Evolutionary conservation across 2,797 vertebrate genomes (phyloP), one percentile per base, ranked within the genome.

Genomic region (Hirundo rustica): DNA sequence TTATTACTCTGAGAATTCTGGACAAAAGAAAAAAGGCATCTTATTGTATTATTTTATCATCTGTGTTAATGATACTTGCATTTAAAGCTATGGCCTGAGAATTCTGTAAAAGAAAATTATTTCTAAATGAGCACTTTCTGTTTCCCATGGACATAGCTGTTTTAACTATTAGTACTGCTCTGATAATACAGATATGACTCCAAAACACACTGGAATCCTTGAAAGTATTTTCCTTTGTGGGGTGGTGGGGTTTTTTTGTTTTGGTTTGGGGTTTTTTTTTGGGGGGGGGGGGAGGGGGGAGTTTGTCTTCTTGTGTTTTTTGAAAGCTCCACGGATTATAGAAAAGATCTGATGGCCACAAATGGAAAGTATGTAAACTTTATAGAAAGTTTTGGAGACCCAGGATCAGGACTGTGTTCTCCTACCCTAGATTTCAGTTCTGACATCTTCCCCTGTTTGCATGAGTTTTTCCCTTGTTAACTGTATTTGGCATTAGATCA

Each of bases 21-120:
- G 51, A 71, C 67, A 17, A 61, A 76, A 95, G n/a, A 44, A 45
- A 96, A 90, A 92, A 94, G 78, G 62, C 91, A 93, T 84, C 73
- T 93, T 91, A 93, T 79, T 96, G 75, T 97, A 96, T 96, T 95
- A 96, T 96, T 95, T 96, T 95, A 95, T 95, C 87, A 78, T 92
- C 68, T 95, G 8, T 45, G 54, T 92, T 94, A 96, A 92, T 84
- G 66, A 95, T 93, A 93, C 96, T 95, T 88, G 44, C 81, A 94
- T 95, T 96, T 96, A 95, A 94, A 94, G 40, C 47, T 89, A 79
- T 54, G 94, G 86, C 23, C 76, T 77, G 61, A 85, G 70, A 94
- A 66, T 64, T 89, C 70, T 82, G 30, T 66, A 80, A 75, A 79
- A 29, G 40, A 90, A 93, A 86, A 73, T 26, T 0, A 84, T 77